Conservation (phyloP, 2,888 invertebrate genomes). For the Aleiodes testaceus region DNA sequence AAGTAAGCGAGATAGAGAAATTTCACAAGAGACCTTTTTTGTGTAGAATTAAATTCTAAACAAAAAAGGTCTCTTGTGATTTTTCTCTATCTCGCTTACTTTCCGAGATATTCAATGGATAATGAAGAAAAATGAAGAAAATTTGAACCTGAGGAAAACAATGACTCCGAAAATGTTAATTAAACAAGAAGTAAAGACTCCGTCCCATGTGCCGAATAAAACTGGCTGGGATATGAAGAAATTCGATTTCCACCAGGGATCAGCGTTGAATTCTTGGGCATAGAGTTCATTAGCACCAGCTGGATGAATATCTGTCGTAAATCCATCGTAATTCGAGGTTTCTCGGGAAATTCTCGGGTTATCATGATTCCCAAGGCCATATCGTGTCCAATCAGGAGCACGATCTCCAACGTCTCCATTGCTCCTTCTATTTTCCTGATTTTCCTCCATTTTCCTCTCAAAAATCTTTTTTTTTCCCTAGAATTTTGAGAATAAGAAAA, state of each 20-base stretch:
- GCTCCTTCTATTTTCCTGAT: slow-evolving; percentile 52
- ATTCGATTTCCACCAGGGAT: slow-evolving; percentile 97
- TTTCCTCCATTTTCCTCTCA: slow-evolving; percentile 56
- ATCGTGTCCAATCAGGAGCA: slow-evolving; percentile 76
- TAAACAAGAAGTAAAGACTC: slow-evolving; percentile 97
- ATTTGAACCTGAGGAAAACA: slow-evolving; percentile 95
- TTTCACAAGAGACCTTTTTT: too few species aligned
- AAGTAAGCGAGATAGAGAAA: too few species aligned
- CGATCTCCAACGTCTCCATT: slow-evolving; percentile 57
- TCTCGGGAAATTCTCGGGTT: slow-evolving; percentile 75
- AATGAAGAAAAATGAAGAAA: too few species aligned
- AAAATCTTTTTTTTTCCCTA: too few species aligned
- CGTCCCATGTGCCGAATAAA: slow-evolving; percentile 98
- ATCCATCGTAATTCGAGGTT: slow-evolving; percentile 81
- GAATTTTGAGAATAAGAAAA: too few species aligned
- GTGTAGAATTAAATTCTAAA: too few species aligned
- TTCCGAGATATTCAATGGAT: too few species aligned
- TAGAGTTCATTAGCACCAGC: slow-evolving; percentile 93
- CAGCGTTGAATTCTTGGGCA: slow-evolving; percentile 89
- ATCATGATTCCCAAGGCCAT: slow-evolving; percentile 74
- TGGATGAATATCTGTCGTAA: slow-evolving; percentile 87
- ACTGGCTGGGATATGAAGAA: slow-evolving; percentile 97
- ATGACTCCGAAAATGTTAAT: slow-evolving; percentile 99
- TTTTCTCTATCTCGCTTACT: too few species aligned
- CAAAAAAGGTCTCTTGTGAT: too few species aligned